Conservation (phyloP, 2,797 vertebrate genomes). For the Macropus fuliginosus region DNA sequence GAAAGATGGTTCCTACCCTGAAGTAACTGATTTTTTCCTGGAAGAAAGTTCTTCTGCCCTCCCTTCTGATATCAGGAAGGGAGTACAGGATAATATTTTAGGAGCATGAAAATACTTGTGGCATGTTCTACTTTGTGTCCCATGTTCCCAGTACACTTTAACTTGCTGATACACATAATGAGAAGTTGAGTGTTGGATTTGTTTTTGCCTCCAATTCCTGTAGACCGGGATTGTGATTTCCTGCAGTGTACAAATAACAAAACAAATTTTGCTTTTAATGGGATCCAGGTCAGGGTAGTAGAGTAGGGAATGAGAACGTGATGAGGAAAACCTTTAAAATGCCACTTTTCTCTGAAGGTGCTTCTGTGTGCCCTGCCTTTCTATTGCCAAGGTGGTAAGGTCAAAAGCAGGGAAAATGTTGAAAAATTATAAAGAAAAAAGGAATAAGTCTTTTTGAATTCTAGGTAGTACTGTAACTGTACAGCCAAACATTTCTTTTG, state of each 20-base stretch:
- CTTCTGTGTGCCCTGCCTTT: no score
- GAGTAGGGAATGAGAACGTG: background rate
- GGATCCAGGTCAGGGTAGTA: background rate
- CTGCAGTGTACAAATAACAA: background rate
- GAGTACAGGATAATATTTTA: background rate
- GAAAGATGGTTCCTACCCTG: background rate
- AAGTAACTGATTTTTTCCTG: background rate
- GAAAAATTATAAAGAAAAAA: no score
- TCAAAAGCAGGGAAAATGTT: no score
- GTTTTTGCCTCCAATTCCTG: background rate
- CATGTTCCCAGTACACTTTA: background rate
- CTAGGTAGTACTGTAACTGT: no score
- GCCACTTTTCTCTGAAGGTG: background rate
- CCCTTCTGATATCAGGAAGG: background rate
- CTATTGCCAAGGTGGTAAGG: no score
- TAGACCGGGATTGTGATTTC: background rate
- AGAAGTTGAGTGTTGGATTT: background rate
- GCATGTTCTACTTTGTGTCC: background rate
- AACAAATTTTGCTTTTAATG: background rate
- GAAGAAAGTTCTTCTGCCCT: background rate
- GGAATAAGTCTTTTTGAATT: no score
- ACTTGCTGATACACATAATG: background rate
- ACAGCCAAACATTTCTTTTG: no score
- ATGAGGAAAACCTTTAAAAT: background rate
- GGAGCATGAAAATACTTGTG: background rate